Conservation (phyloP, 2,113 vertebrate species). For the Labrus mixtus region DNA sequence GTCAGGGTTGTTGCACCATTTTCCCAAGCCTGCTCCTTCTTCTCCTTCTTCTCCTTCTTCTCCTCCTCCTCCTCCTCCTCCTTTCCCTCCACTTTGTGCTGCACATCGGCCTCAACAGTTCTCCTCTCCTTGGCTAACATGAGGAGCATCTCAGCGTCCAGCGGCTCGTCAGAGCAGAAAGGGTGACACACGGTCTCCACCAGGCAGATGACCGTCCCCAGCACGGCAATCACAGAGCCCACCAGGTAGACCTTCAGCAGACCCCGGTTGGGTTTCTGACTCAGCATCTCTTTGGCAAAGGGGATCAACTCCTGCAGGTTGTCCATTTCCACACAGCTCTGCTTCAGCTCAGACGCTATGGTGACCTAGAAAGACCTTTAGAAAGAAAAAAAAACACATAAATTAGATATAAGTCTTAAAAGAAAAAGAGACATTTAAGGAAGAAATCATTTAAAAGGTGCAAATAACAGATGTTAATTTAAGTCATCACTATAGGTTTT, state of each 20-base stretch:
- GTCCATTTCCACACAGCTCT: conserved; percentile 78
- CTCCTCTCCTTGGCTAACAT: conserved; percentile 19
- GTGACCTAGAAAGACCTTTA: background rate
- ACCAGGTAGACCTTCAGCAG: conserved; percentile 90
- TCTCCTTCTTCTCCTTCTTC: too few species aligned
- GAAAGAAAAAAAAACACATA: background rate
- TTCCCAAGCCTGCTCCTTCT: background rate
- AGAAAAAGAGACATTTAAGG: background rate
- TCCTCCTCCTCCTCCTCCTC: conserved; percentile 22
- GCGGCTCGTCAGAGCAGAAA: conserved; percentile 74
- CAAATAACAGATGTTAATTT: too few species aligned
- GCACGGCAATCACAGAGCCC: conserved; percentile 86
- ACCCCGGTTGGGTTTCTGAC: conserved; percentile 85
- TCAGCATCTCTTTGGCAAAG: conserved; percentile 87
- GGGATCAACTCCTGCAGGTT: conserved; percentile 87
- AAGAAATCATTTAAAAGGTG: background rate
- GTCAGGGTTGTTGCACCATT: conserved; percentile 13
- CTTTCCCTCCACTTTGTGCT: conserved; percentile 1
- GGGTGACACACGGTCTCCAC: conserved; percentile 87
- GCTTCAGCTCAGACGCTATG: background rate
- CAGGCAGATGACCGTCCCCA: conserved; percentile 86
- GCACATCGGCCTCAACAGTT: background rate
- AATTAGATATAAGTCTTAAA: background rate
- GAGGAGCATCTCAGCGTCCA: conserved; percentile 68
- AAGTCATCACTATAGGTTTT: too few species aligned